Conservation (phyloP, 2,888 invertebrate genomes). For the Clivina fossor region DNA sequence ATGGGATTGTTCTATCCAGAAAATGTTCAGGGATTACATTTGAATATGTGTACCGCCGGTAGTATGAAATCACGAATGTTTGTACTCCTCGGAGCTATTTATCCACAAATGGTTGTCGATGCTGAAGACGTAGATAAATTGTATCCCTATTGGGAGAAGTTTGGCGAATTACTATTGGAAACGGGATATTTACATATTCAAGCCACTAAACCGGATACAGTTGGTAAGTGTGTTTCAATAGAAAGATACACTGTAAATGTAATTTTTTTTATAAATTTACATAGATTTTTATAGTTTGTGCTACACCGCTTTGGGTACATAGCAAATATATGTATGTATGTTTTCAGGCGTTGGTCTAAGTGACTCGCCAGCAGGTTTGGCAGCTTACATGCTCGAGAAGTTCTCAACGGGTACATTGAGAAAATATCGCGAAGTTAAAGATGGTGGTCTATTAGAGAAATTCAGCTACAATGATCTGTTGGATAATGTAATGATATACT, state of each 20-base stretch:
- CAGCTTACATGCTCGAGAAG: conserved; percentile 89
- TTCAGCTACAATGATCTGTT: conserved; percentile 71
- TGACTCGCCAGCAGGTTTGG: conserved; percentile 82
- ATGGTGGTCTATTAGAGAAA: conserved; percentile 67
- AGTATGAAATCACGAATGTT: background rate
- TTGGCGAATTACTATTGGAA: conserved; percentile 47
- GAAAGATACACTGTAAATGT: too few species aligned
- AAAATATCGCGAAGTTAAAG: conserved; percentile 54
- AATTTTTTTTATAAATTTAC: too few species aligned
- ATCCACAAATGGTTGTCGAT: conserved; percentile 60
- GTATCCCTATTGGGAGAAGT: conserved; percentile 23
- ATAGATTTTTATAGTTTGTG: too few species aligned
- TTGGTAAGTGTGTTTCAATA: conserved; percentile 58
- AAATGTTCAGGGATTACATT: conserved; percentile 57
- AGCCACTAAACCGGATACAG: conserved; percentile 85
- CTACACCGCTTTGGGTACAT: too few species aligned
- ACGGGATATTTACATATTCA: conserved; percentile 74
- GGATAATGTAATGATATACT: conserved; percentile 83
- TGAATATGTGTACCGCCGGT: conserved; percentile 58
- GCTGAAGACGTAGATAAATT: conserved; percentile 55
- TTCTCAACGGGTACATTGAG: conserved; percentile 75
- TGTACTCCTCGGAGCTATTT: conserved; percentile 49
- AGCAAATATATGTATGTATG: too few species aligned
- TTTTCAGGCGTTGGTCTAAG: conserved; percentile 66
- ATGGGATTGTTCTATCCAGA: conserved; percentile 65